phyloP scores from a whole-genome alignment of 2,888 invertebrate species.

The Myopa testacea region DNA sequence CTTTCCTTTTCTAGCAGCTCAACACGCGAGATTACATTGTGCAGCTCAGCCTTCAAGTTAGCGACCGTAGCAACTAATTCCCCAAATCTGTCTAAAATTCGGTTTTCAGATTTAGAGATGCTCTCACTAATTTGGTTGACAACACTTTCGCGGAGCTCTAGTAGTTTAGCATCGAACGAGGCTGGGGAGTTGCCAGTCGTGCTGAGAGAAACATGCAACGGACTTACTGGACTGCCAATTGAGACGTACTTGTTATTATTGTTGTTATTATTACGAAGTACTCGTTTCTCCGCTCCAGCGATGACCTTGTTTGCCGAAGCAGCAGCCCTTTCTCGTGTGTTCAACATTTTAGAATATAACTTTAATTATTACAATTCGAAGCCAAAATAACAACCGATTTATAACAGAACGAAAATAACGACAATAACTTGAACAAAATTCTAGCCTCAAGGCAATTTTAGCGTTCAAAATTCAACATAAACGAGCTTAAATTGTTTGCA shows the following conservation, averaged over 20 bases:
- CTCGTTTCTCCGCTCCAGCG: background rate
- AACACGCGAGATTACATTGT: too few relatives aligned
- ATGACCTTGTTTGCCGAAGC: background rate
- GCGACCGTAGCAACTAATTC: background rate
- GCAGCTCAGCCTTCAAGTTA: background rate
- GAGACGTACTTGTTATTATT: background rate
- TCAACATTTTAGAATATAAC: background rate
- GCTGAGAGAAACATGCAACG: too few relatives aligned
- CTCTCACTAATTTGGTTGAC: background rate
- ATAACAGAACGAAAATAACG: background rate
- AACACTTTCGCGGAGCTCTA: too few relatives aligned
- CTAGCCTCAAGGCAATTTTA: slow-evolving; percentile 1
- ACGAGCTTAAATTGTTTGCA: background rate
- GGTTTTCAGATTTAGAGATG: background rate
- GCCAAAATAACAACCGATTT: background rate
- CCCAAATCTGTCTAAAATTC: background rate
- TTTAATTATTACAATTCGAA: background rate
- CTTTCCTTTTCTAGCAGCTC: too few relatives aligned
- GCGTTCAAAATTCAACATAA: background rate
- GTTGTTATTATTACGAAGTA: background rate
- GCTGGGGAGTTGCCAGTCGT: too few relatives aligned
- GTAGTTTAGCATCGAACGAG: too few relatives aligned
- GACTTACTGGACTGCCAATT: too few relatives aligned
- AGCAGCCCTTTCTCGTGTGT: background rate
- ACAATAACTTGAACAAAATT: background rate